These are phyloP conservation scores for Mystacides longicornis DNA, from an alignment of 2,888 invertebrate genomes.

Conservation along the genomic window DNA sequence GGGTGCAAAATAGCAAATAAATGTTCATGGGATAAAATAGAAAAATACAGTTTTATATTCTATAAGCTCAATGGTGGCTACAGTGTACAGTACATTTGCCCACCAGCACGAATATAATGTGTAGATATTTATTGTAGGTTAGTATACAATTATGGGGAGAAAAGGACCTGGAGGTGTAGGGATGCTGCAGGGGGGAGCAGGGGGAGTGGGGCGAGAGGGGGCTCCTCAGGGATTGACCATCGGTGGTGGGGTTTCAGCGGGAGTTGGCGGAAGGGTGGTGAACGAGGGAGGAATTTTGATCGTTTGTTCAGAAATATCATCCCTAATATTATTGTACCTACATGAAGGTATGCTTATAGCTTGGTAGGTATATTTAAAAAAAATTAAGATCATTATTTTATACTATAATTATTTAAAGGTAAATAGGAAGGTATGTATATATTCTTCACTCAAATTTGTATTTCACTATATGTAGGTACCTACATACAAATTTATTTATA, in stretches of 20 bases:
- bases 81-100: no score
- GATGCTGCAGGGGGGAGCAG: constrained; percentile 11
- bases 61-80: no score
- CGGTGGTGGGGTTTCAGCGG: not conserved
- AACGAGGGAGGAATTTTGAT: constrained; percentile 16
- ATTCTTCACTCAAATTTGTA: no score
- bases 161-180: not conserved
- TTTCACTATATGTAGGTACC: no score
- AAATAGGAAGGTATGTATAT: no score
- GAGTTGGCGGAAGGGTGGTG: not conserved
- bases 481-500: no score
- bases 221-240: constrained; percentile 11
- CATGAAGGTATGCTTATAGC: not conserved
- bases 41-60: no score
- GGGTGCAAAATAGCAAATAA: no score
- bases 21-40: no score
- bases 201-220: constrained; percentile 1
- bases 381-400: not conserved
- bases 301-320: constrained; percentile 10
- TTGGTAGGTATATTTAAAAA: not conserved
- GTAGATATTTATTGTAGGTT: constrained; percentile 24
- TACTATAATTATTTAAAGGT: no score
- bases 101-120: not conserved
- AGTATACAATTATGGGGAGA: constrained; percentile 15
- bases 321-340: no score